Conservation (phyloP, 2,113 vertebrate genomes). For the Blennius ocellaris region DNA sequence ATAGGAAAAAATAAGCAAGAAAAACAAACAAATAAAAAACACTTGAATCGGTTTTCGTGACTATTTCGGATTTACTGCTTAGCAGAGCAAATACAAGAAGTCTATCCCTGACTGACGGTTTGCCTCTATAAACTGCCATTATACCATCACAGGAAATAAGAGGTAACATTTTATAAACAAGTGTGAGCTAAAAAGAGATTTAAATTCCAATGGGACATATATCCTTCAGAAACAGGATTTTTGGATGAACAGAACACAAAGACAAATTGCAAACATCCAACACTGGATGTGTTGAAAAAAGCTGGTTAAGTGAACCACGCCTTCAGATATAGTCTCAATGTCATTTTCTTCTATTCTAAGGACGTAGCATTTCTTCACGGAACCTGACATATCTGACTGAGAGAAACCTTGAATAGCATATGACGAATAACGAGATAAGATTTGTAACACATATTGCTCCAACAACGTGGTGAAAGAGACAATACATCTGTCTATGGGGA, state of each 20-base stretch:
- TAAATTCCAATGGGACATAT: neutral
- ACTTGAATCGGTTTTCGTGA: neutral
- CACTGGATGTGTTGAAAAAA: no score
- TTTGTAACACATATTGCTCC: constrained; percentile 4
- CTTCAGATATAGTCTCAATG: no score
- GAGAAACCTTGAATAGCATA: no score
- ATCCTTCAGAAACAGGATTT: constrained; percentile 2
- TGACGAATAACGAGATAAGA: neutral
- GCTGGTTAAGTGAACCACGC: no score
- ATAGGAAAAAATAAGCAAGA: no score
- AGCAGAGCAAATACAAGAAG: neutral
- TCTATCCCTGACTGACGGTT: no score
- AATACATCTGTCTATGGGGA: constrained; percentile 42
- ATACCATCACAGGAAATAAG: no score
- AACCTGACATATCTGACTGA: no score
- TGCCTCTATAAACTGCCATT: no score
- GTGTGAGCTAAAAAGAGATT: neutral
- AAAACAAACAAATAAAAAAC: neutral
- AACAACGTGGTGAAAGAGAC: constrained; percentile 22
- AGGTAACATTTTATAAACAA: neutral
- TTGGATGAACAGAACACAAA: neutral
- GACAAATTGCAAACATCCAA: no score
- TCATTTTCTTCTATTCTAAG: no score
- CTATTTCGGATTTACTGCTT: neutral
- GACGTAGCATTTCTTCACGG: no score